Conservation (phyloP, 2,113 vertebrate species). For the Pangasianodon gigas region DNA sequence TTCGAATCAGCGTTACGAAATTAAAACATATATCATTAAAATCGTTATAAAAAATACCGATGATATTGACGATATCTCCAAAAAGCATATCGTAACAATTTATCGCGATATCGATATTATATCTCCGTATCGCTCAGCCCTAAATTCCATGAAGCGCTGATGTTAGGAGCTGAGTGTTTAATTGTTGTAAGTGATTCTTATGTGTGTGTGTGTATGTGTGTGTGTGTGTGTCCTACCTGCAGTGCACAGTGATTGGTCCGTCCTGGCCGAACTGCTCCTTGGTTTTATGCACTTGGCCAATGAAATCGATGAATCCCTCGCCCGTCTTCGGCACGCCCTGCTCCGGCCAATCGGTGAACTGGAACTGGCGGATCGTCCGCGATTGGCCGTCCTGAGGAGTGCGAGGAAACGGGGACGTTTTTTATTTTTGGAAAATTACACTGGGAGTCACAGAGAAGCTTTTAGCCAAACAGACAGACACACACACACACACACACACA, state of each 20-base stretch:
- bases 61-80: neutral
- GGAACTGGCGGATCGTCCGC: slow-evolving; percentile 95
- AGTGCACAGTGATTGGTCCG: slow-evolving; percentile 95
- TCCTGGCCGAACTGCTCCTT: slow-evolving; percentile 99
- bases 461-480: neutral
- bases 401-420: neutral
- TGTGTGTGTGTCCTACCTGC: slow-evolving; percentile 77
- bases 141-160: neutral
- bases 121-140: too few species aligned
- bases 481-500: neutral
- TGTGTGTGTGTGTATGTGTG: neutral
- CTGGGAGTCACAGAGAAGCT: slow-evolving; percentile 31
- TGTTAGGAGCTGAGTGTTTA: neutral
- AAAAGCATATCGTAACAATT: neutral
- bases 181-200: neutral
- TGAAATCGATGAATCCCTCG: slow-evolving; percentile 97
- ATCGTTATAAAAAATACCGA: neutral
- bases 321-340: slow-evolving; percentile 95
- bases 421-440: neutral
- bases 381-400: slow-evolving; percentile 89
- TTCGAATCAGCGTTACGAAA: too few species aligned
- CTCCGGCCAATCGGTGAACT: slow-evolving; percentile 98
- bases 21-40: neutral
- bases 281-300: slow-evolving; percentile 97
- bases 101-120: neutral